phyloP scores from a whole-genome alignment of 2,797 vertebrate genomes.

The Hoplostethus mediterraneus region DNA sequence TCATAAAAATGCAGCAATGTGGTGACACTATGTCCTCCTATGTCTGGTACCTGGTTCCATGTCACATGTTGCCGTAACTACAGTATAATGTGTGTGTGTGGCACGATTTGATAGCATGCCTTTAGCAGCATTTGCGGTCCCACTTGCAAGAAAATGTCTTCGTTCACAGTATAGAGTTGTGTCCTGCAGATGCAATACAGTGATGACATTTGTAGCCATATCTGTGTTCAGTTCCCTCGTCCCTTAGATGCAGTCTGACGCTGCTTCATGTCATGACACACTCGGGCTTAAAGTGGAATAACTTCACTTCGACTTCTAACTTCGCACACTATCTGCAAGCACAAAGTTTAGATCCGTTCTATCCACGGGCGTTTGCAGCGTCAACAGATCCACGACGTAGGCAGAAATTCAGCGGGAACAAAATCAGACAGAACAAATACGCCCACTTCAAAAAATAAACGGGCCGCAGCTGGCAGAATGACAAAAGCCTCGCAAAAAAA shows the following conservation, averaged over 20 bases:
- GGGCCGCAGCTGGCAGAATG: rapidly evolving
- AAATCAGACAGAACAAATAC: slow-evolving; percentile 1
- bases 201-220: too few species aligned
- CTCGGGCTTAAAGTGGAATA: not conserved
- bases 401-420: not conserved
- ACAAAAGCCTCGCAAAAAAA: slow-evolving; percentile 10
- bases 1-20: not conserved
- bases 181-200: not conserved
- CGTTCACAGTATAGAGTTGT: not conserved
- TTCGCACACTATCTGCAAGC: not conserved
- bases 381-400: not conserved
- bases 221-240: not conserved
- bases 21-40: not conserved
- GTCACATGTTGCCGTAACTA: not conserved
- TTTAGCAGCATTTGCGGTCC: too few species aligned
- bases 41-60: not conserved
- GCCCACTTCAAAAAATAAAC: slow-evolving; percentile 5
- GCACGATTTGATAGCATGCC: not conserved
- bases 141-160: not conserved
- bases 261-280: not conserved
- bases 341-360: not conserved
- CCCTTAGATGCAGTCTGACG: not conserved
- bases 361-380: not conserved
- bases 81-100: not conserved
- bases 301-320: not conserved